Evolutionary conservation across 2,113 vertebrate species (phyloP).

Genomic region (Chaetodon trifascialis): DNA sequence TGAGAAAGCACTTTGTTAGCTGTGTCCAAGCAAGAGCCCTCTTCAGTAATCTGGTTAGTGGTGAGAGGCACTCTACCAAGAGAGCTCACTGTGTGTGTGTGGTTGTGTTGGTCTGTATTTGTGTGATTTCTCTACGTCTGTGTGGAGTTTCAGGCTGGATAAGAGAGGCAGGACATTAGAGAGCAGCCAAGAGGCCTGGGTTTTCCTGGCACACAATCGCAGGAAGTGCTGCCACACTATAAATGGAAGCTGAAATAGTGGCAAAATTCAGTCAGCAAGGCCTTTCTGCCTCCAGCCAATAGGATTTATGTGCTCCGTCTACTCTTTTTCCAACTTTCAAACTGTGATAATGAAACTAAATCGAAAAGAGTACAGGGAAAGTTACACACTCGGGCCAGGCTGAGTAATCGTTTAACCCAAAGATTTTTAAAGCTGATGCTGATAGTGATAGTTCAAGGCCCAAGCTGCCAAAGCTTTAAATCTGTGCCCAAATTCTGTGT

Average conservation of each 20-base stretch:
- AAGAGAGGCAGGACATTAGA: constrained; percentile 68
- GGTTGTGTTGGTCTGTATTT: constrained; percentile 4
- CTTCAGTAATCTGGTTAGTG: constrained; percentile 56
- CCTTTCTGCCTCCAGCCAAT: constrained; percentile 54
- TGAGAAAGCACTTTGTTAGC: constrained; percentile 41
- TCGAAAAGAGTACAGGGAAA: constrained; percentile 49
- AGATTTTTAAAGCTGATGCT: constrained; percentile 41
- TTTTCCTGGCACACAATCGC: constrained; percentile 91
- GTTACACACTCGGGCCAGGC: constrained; percentile 26
- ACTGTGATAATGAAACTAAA: constrained; percentile 57
- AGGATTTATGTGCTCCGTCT: constrained; percentile 56
- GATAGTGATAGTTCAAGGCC: constrained; percentile 2
- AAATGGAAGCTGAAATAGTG: constrained; percentile 79
- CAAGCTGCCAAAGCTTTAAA: constrained; percentile 26
- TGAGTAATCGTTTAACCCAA: constrained; percentile 36
- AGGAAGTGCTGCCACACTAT: constrained; percentile 88
- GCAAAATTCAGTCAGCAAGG: constrained; percentile 62
- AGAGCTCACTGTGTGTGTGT: constrained; percentile 15
- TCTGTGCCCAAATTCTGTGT: constrained; percentile 20
- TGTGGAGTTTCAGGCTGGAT: constrained; percentile 58
- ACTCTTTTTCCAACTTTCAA: constrained; percentile 45
- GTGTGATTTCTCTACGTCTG: constrained; percentile 16
- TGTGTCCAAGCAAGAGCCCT: constrained; percentile 23
- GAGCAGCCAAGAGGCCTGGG: constrained; percentile 71
- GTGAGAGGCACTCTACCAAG: constrained; percentile 68